A percentile compares a stretch with the other conserved stretches of the same genome.
Evolutionary conservation across 2,113 vertebrate species (phyloP).

Genomic region (Ptyas mucosa): DNA sequence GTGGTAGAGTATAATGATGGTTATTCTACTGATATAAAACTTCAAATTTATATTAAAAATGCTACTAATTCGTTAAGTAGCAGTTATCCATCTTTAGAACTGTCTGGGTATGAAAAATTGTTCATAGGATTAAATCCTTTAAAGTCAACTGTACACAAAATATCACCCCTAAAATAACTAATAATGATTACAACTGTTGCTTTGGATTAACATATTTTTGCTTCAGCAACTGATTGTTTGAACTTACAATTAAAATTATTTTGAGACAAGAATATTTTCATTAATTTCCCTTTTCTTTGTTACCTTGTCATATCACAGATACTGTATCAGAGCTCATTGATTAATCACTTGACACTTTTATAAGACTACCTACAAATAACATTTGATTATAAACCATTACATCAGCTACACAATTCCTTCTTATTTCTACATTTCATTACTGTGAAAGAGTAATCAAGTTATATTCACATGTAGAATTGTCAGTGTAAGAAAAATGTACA

Average conservation of each 20-base stretch:
- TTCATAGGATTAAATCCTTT: not conserved
- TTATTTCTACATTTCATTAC: constrained; percentile 38
- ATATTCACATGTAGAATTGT: constrained; percentile 43
- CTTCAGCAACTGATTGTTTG: not conserved
- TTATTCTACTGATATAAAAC: not conserved
- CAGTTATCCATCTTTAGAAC: not conserved
- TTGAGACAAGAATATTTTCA: constrained; percentile 1
- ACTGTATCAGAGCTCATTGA: constrained; percentile 27
- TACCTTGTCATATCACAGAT: not conserved
- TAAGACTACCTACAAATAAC: constrained; percentile 33
- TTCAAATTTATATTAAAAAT: not conserved
- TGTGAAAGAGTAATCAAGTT: constrained; percentile 49
- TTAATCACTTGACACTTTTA: constrained; percentile 49
- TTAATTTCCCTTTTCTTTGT: constrained; percentile 13
- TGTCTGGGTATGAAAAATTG: not conserved
- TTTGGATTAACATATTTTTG: not conserved
- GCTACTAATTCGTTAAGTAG: not conserved
- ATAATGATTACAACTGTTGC: not conserved
- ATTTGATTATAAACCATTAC: constrained; percentile 49
- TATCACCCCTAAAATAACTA: not conserved
- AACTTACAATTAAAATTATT: constrained; percentile 15
- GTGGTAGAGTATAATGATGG: not conserved
- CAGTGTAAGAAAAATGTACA: constrained; percentile 11
- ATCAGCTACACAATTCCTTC: constrained; percentile 41
- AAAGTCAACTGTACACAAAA: not conserved